Evolutionary conservation across 2,888 invertebrate species (phyloP).

Genomic region (Sericinus montela): DNA sequence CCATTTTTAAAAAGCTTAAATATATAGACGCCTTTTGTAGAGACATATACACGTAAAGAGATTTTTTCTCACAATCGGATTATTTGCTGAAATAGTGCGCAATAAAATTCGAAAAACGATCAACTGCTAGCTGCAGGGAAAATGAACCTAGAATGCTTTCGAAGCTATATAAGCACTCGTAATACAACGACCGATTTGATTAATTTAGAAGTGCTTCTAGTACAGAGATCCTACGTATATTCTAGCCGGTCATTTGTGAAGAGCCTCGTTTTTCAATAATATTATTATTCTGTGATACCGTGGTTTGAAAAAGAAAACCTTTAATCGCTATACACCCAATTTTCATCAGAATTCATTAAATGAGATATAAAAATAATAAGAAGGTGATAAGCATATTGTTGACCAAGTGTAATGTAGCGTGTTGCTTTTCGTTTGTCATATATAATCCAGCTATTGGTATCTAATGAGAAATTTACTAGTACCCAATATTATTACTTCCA

Average conservation of each 20-base stretch:
- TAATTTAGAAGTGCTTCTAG: constrained; percentile 1
- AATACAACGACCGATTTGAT: background rate
- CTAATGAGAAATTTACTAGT: too few relatives aligned
- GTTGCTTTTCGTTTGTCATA: too few relatives aligned
- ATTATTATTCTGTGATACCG: too few relatives aligned
- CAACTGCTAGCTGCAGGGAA: constrained; percentile 64
- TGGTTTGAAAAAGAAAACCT: too few relatives aligned
- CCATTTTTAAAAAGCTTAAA: background rate
- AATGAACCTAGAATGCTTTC: constrained; percentile 42
- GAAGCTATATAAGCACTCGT: constrained; percentile 10
- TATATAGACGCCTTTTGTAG: constrained; percentile 3
- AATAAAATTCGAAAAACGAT: constrained; percentile 68
- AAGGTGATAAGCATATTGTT: too few relatives aligned
- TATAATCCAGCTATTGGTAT: too few relatives aligned
- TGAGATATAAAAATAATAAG: too few relatives aligned
- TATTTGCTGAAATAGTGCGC: constrained; percentile 74
- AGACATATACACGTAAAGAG: constrained; percentile 10
- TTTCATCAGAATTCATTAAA: too few relatives aligned
- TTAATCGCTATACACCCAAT: too few relatives aligned
- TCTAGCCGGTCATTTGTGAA: background rate
- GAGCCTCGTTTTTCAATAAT: too few relatives aligned
- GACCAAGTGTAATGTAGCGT: too few relatives aligned
- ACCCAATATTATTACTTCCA: too few relatives aligned
- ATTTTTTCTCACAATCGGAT: constrained; percentile 24
- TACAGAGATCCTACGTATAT: background rate